phyloP scores from a whole-genome alignment of 2,113 vertebrate genomes.

The Silurus glanis region DNA sequence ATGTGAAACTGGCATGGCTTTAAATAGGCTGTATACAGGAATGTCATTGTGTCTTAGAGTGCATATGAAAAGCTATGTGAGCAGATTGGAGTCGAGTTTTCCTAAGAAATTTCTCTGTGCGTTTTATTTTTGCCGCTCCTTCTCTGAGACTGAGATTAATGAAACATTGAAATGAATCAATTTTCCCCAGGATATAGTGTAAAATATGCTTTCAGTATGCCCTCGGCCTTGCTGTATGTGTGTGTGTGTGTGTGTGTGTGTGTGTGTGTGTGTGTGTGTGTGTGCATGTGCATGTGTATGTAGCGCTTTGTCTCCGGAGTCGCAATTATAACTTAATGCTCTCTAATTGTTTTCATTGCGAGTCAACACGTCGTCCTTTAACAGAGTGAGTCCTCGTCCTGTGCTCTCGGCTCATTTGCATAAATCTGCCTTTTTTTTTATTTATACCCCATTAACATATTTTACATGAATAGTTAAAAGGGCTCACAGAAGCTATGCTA shows the following conservation, averaged over 20 bases:
- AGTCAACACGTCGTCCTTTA: conserved; percentile 55
- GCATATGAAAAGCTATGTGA: neutral
- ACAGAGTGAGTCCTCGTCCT: conserved; percentile 51
- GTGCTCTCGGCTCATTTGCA: conserved; percentile 45
- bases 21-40: neutral
- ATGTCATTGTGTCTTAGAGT: neutral
- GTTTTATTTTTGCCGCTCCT: neutral
- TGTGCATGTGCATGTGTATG: conserved; percentile 13
- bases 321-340: conserved; percentile 47
- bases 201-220: conserved; percentile 32
- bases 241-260: neutral
- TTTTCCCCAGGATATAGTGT: conserved; percentile 5
- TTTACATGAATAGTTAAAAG: conserved; percentile 61
- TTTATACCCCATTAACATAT: conserved; percentile 58
- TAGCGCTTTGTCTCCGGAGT: conserved; percentile 41
- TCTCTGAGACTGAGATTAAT: neutral
- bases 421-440: conserved; percentile 55
- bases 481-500: conserved; percentile 53
- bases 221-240: neutral
- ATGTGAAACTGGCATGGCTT: neutral
- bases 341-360: conserved; percentile 54
- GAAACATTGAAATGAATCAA: neutral
- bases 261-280: conserved; percentile 16
- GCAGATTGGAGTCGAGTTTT: neutral
- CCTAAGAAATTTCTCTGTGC: neutral